Evolutionary conservation across 1,140 invertebrate genomes (phyloP).

Genomic region (Calliopsis andreniformis): DNA sequence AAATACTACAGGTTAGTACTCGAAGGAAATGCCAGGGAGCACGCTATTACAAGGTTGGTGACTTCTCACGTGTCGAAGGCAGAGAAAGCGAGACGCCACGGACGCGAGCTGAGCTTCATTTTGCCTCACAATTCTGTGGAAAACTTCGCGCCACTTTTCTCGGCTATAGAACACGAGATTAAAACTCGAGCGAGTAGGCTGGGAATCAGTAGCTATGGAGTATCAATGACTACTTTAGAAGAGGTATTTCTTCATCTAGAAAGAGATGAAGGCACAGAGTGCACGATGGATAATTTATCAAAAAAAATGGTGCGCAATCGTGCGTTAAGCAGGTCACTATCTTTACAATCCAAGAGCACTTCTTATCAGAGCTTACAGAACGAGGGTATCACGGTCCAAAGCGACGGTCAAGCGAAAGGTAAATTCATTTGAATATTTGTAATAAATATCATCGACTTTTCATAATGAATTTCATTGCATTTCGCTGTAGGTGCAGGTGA

Average conservation of each 20-base stretch:
- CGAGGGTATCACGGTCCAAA: constrained; percentile 80
- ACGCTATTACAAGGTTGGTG: constrained; percentile 84
- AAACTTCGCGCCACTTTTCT: constrained; percentile 88
- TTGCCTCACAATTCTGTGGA: constrained; percentile 88
- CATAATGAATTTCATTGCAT: neutral
- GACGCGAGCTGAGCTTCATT: constrained; percentile 88
- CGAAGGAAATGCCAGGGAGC: constrained; percentile 83
- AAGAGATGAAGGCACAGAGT: constrained; percentile 85
- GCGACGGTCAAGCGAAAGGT: constrained; percentile 78
- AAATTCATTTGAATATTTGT: neutral
- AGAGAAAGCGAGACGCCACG: constrained; percentile 87
- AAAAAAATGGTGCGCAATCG: constrained; percentile 88
- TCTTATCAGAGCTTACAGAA: constrained; percentile 88
- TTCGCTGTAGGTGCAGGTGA: constrained; percentile 66
- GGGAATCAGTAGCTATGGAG: constrained; percentile 92
- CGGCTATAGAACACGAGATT: constrained; percentile 88
- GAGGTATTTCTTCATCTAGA: constrained; percentile 91
- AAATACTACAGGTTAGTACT: constrained; percentile 78
- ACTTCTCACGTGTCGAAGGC: constrained; percentile 86
- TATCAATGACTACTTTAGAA: constrained; percentile 96
- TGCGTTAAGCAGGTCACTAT: constrained; percentile 86
- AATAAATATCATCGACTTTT: neutral
- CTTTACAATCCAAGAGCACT: constrained; percentile 87
- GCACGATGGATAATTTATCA: constrained; percentile 86
- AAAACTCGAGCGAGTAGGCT: constrained; percentile 84